phyloP scores from a whole-genome alignment of 1,140 invertebrate species.

The Hestina assimilis region DNA sequence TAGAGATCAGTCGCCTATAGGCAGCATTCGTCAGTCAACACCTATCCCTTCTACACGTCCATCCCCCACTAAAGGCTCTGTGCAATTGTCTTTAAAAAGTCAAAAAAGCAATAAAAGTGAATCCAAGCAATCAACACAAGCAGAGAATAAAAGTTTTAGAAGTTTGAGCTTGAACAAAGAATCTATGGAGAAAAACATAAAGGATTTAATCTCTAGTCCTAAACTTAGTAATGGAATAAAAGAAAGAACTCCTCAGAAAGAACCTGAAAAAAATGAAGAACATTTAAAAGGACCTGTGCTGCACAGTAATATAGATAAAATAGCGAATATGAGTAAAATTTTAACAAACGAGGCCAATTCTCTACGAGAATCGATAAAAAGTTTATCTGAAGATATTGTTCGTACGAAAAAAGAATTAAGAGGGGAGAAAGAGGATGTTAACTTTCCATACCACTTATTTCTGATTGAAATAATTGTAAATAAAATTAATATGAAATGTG shows the following conservation, averaged over 20 bases:
- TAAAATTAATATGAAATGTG: constrained; percentile 72
- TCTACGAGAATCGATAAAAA: constrained; percentile 57
- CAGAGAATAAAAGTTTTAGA: constrained; percentile 7
- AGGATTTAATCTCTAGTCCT: background rate
- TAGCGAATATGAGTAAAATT: constrained; percentile 59
- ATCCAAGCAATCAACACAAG: background rate
- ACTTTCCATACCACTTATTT: constrained; percentile 68
- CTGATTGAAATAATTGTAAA: constrained; percentile 67
- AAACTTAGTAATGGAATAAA: background rate
- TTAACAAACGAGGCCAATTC: constrained; percentile 64
- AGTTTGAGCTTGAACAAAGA: background rate
- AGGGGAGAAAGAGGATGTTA: constrained; percentile 43
- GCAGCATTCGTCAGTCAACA: constrained; percentile 1
- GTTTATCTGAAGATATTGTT: constrained; percentile 53
- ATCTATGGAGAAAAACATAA: background rate
- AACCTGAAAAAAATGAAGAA: background rate
- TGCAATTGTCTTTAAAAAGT: constrained; percentile 26
- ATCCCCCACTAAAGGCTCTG: constrained; percentile 25
- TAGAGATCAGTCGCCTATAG: constrained; percentile 13
- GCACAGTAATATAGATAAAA: constrained; percentile 61
- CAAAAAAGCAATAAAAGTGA: constrained; percentile 18
- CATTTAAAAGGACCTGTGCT: constrained; percentile 31
- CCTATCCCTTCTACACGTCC: background rate
- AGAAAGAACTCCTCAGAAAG: background rate
- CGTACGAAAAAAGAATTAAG: constrained; percentile 52